Conservation (phyloP, 2,888 invertebrate species). For the Leptothorax acervorum region DNA sequence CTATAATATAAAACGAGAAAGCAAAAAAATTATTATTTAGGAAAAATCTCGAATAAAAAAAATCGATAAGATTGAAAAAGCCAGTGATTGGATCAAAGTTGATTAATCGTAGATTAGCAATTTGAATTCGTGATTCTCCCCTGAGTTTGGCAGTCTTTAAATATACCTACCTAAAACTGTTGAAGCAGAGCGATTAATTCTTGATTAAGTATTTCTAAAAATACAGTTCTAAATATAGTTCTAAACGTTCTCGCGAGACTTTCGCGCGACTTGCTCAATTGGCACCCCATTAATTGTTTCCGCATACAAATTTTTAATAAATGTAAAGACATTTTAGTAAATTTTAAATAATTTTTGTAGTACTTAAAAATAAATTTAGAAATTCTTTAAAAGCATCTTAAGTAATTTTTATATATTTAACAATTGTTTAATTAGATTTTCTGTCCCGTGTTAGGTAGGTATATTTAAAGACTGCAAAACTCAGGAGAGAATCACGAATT, state of each 20-base stretch:
- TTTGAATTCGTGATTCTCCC: not conserved
- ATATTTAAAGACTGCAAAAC: not conserved
- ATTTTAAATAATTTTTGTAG: not conserved
- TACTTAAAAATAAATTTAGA: not conserved
- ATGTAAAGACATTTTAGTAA: not conserved
- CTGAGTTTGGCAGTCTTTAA: not conserved
- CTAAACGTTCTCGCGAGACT: constrained; percentile 74
- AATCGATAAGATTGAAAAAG: not conserved
- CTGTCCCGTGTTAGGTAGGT: not conserved
- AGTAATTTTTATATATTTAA: not conserved
- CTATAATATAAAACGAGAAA: constrained; percentile 62
- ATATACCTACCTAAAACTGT: not conserved
- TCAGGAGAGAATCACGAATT: not conserved
- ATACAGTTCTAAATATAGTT: not conserved
- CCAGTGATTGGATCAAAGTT: not conserved
- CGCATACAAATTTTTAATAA: constrained; percentile 60
- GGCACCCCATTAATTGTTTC: constrained; percentile 76
- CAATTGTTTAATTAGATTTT: no score
- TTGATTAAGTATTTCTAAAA: not conserved
- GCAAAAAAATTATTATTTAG: not conserved
- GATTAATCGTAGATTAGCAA: not conserved
- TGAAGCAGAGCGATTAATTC: not conserved
- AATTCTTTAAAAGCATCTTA: not conserved
- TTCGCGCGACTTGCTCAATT: constrained; percentile 76
- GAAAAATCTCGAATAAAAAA: not conserved